phyloP scores from a whole-genome alignment of 2,888 invertebrate species.

The Ommatoiulus sabulosus region DNA sequence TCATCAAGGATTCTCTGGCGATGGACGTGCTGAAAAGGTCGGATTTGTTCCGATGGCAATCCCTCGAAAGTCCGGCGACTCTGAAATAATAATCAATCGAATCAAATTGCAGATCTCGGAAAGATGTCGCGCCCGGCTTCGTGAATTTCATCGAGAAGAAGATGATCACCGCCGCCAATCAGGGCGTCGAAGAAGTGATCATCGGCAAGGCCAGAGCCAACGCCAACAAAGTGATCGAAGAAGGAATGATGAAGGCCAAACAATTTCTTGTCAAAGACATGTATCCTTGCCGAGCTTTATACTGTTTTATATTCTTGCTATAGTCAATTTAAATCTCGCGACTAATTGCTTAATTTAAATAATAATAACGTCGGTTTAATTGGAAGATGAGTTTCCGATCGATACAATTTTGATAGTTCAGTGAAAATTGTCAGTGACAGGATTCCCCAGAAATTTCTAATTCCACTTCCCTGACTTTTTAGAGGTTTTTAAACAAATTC shows the following conservation, averaged over 20 bases:
- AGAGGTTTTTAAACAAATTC: too few relatives aligned
- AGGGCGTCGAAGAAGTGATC: neutral
- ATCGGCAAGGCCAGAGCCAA: neutral
- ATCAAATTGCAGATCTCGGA: neutral
- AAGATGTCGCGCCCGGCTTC: conserved; percentile 40
- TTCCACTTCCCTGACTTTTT: too few relatives aligned
- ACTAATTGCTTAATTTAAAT: too few relatives aligned
- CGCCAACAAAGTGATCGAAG: neutral
- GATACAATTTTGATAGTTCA: too few relatives aligned
- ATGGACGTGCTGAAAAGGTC: conserved; percentile 76
- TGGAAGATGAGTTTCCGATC: too few relatives aligned
- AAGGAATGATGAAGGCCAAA: conserved; percentile 48
- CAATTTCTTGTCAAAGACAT: neutral
- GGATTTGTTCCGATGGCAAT: neutral
- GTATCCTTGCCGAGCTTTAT: conserved; percentile 11
- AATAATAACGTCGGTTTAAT: too few relatives aligned
- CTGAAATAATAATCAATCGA: too few relatives aligned
- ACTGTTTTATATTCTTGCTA: too few relatives aligned
- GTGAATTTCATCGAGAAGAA: neutral
- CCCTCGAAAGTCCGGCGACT: too few relatives aligned
- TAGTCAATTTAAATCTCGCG: too few relatives aligned
- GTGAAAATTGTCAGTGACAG: too few relatives aligned
- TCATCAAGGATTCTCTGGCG: conserved; percentile 77
- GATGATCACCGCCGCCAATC: conserved; percentile 9
- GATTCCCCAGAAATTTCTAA: too few relatives aligned